These are phyloP conservation scores for Oreochromis tanganicae DNA, from an alignment of 2,113 vertebrate species.

Conservation along the genomic window DNA sequence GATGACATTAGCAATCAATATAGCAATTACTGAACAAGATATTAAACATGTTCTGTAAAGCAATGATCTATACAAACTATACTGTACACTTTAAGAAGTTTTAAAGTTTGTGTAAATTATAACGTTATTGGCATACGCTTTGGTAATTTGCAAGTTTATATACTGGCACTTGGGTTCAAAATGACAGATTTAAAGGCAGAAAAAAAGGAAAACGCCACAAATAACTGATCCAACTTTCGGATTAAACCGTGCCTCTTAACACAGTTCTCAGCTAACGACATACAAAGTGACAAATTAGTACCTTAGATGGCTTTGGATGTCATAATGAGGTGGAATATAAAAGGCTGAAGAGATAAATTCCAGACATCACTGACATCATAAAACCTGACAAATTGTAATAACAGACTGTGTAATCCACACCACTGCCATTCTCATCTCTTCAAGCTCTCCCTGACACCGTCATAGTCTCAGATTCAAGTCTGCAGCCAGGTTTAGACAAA, in stretches of 20 bases:
- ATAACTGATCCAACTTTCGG: background rate
- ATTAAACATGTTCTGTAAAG: constrained; percentile 79
- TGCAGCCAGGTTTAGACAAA: constrained; percentile 64
- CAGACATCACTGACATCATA: constrained; percentile 62
- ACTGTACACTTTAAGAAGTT: background rate
- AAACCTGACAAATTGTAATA: constrained; percentile 74
- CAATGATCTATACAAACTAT: constrained; percentile 41
- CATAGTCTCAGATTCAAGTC: constrained; percentile 64
- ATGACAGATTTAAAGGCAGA: background rate
- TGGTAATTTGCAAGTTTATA: background rate
- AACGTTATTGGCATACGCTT: background rate
- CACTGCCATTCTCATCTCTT: constrained; percentile 39
- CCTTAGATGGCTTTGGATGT: constrained; percentile 26
- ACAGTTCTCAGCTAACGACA: background rate
- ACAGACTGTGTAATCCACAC: constrained; percentile 67
- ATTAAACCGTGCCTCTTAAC: background rate
- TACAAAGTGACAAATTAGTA: constrained; percentile 39
- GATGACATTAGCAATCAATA: constrained; percentile 97
- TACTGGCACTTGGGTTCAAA: background rate
- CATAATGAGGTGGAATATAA: constrained; percentile 58
- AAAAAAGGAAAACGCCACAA: background rate
- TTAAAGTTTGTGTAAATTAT: background rate
- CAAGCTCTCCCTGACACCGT: constrained; percentile 42
- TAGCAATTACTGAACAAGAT: constrained; percentile 88
- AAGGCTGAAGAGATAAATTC: constrained; percentile 64